These are phyloP conservation scores for Dendroctonus ponderosae DNA, from an alignment of 1,140 invertebrate species.

Conservation along the genomic window DNA sequence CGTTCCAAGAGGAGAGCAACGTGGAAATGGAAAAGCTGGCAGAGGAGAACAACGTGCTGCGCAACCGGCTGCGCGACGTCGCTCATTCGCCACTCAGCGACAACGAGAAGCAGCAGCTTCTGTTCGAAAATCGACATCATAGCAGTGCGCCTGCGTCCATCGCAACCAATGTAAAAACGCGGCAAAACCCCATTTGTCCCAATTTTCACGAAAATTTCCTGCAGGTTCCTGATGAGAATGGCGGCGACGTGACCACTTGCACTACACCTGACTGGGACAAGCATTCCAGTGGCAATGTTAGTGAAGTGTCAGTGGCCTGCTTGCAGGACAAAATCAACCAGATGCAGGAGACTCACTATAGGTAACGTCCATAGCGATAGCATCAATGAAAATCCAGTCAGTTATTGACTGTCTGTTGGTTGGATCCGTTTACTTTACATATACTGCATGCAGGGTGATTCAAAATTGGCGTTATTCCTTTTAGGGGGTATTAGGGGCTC, in stretches of 20 bases:
- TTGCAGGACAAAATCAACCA: slow-evolving; percentile 89
- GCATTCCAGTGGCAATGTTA: slow-evolving; percentile 77
- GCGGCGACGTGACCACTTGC: slow-evolving; percentile 61
- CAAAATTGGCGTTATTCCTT: too few species aligned
- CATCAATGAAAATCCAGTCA: not conserved
- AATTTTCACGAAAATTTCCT: not conserved
- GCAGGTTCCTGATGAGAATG: slow-evolving; percentile 49
- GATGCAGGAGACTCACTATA: slow-evolving; percentile 84
- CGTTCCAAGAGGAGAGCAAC: slow-evolving; percentile 59
- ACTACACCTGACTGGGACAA: slow-evolving; percentile 84
- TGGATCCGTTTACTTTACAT: too few species aligned
- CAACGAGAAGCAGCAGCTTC: slow-evolving; percentile 74
- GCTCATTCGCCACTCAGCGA: slow-evolving; percentile 78
- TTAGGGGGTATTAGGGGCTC: too few species aligned
- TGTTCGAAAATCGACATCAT: slow-evolving; percentile 66
- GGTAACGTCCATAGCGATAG: slow-evolving; percentile 48
- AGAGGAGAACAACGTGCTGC: slow-evolving; percentile 72
- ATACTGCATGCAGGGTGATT: too few species aligned
- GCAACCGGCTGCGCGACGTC: slow-evolving; percentile 71
- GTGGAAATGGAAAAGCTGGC: slow-evolving; percentile 63
- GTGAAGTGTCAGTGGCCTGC: slow-evolving; percentile 88
- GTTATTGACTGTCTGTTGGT: too few species aligned
- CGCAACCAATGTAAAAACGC: slow-evolving; percentile 47
- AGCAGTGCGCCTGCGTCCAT: slow-evolving; percentile 64
- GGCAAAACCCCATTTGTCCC: slow-evolving; percentile 1